These are phyloP conservation scores for Hymenochirus boettgeri DNA, from an alignment of 2,113 vertebrate genomes.

Conservation along the genomic window DNA sequence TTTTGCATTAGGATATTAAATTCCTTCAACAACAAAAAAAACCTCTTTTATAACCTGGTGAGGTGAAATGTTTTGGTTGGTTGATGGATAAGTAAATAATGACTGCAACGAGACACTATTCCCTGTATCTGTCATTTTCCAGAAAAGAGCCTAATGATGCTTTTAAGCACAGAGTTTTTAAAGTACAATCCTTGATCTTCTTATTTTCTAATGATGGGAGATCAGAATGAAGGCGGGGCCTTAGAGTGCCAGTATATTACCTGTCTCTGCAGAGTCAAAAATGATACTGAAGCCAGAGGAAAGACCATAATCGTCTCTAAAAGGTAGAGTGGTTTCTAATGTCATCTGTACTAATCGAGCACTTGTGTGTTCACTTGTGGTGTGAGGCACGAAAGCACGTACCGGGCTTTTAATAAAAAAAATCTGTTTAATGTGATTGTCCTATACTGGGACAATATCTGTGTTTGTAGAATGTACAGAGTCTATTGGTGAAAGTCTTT, in stretches of 20 bases:
- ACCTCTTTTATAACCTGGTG: no score
- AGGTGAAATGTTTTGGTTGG: no score
- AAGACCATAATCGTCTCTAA: not conserved
- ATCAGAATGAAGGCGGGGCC: conserved; percentile 25
- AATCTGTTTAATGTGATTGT: no score
- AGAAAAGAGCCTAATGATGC: not conserved
- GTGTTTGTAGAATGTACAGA: no score
- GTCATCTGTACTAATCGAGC: not conserved
- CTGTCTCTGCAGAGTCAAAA: not conserved
- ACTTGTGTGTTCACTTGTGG: not conserved
- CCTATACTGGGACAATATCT: not conserved
- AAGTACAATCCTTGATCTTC: not conserved
- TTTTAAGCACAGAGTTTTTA: not conserved
- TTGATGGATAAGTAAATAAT: no score
- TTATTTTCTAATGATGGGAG: conserved; percentile 17
- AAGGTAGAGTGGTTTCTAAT: conserved; percentile 11
- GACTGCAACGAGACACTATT: no score
- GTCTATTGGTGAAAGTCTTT: not conserved
- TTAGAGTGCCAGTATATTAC: conserved; percentile 14
- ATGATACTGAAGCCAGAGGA: not conserved
- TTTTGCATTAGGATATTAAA: no score
- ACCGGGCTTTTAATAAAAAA: no score
- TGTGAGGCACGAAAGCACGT: no score
- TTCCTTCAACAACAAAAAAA: no score
- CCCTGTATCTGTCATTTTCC: no score